Conservation (phyloP, 2,113 vertebrate species). For the Cavia porcellus region DNA sequence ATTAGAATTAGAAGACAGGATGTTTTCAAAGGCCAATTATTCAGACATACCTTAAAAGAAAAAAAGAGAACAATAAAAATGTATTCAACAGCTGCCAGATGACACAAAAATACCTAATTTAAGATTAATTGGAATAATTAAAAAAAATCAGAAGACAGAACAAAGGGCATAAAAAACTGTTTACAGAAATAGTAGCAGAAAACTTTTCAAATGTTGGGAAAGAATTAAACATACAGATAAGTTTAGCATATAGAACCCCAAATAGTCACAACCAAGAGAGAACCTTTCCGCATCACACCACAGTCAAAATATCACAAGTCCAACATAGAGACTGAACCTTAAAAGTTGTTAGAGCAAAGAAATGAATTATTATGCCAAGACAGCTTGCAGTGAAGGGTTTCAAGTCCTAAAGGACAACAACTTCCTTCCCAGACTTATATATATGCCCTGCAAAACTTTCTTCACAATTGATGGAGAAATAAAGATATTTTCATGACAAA, state of each 20-base stretch:
- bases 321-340: not conserved
- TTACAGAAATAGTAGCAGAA: not conserved
- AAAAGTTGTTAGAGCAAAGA: not conserved
- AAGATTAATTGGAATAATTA: not conserved
- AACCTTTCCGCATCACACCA: not conserved
- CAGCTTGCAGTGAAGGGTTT: not conserved
- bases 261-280: not conserved
- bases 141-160: not conserved
- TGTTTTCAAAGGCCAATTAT: not conserved
- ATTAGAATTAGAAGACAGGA: not conserved
- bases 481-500: not conserved
- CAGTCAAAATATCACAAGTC: not conserved
- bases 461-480: not conserved
- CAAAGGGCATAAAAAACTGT: not conserved
- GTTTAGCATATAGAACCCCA: not conserved
- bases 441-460: not conserved
- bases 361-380: not conserved
- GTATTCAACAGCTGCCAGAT: not conserved
- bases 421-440: not conserved
- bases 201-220: not conserved
- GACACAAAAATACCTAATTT: not conserved
- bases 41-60: not conserved
- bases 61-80: not conserved
- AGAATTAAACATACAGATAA: not conserved
- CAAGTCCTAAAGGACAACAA: not conserved